Evolutionary conservation across 2,113 vertebrate species (phyloP).

Genomic region (Sturnus vulgaris): DNA sequence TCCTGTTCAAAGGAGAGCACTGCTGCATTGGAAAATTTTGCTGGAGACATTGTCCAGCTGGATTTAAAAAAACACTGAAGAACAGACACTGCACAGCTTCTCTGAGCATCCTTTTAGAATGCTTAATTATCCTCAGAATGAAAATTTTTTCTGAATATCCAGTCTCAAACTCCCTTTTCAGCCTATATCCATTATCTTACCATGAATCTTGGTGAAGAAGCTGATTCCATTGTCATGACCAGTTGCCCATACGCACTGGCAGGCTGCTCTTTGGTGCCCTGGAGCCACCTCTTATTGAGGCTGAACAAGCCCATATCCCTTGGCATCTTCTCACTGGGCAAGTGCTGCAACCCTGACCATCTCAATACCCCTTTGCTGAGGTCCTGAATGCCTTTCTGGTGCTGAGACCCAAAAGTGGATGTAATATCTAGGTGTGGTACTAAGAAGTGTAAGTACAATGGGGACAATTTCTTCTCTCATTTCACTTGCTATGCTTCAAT

Average conservation of each 20-base stretch:
- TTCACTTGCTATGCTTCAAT: background rate
- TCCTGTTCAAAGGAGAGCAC: background rate
- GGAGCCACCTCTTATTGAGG: background rate
- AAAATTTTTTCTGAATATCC: background rate
- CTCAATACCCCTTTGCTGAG: background rate
- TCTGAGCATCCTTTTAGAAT: background rate
- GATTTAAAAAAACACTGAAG: background rate
- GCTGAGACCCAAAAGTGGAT: background rate
- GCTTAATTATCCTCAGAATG: background rate
- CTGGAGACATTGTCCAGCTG: background rate
- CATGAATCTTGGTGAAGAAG: background rate
- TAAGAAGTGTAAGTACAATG: background rate
- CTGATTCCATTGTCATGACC: background rate
- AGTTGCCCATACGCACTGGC: background rate
- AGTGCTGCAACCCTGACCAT: background rate
- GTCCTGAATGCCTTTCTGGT: background rate
- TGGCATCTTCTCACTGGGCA: background rate
- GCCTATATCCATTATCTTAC: background rate
- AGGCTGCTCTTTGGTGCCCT: background rate
- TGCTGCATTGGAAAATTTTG: accelerated
- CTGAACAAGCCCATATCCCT: background rate
- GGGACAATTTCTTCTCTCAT: background rate
- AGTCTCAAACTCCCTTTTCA: background rate
- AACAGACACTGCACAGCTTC: background rate
- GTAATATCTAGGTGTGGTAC: background rate